Base-by-base conservation (phyloP, 2,888 invertebrate genomes). In the Villa cingulata region DNA sequence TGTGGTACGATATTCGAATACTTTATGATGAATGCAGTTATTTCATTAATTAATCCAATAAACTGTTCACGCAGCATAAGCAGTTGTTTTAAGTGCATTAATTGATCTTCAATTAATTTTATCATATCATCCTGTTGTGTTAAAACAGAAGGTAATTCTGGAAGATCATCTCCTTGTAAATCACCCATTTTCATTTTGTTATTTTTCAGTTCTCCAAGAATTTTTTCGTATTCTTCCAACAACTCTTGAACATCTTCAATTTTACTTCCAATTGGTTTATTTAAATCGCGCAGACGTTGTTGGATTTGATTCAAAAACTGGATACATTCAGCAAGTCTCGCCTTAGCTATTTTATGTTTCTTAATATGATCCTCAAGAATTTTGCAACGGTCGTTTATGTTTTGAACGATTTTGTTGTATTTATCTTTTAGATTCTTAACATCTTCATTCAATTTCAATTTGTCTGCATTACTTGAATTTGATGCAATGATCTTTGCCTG, bases 201-300 rank as follows among this genome's bases (percentile, higher is more conserved):
- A 44, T 78, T 77, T 65, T 86, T 88, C 1, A 90, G 70, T 54
- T 88, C 85, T 48, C 75, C 75, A 18, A 88, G 68, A 43, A 90
- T 83, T 55, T 78, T 76, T 69, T 88, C 87, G 58, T 88, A 88
- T 1, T 83, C 77, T 36, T 76, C 75, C 23, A 88, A 72, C 55
- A 89, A 75, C n/a, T 82, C 80, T 62, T 89, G 84, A 0, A 92
- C 91, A 64, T 94, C 94, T 61, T 91, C 87, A 2, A 86, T 83
- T 60, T 83, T 82, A 46, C 82, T 83, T 14, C 94, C 92, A 36
- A 92, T 80, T 0, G 92, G 91, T 65, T 83, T 84, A 59, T 84
- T 86, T 2, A 92, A 70, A 49, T 84, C 82, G 54, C 86, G 83
- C 16, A 94, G 67, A 62, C 89, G 84, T 49, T 81, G 80, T 62